Conservation (phyloP, 2,888 invertebrate genomes). For the Scaptomyza cyrtandrae region DNA sequence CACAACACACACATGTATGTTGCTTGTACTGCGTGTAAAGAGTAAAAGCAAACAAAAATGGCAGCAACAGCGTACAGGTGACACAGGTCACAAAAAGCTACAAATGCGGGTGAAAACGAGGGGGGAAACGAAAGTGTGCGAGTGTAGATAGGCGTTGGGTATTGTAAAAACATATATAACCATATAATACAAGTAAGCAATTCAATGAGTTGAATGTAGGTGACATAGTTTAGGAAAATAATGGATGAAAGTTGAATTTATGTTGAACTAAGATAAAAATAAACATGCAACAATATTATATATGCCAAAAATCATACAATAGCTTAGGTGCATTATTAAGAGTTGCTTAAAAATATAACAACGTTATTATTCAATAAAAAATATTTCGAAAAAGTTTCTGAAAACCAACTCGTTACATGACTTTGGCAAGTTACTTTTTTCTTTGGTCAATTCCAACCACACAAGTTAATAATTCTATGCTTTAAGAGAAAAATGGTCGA, state of each 20-base stretch:
- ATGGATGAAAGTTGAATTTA: too few relatives aligned
- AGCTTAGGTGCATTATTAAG: too few relatives aligned
- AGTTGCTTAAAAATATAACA: too few relatives aligned
- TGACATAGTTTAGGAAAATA: background rate
- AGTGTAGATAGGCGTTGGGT: constrained; percentile 16
- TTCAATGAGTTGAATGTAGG: constrained; percentile 42
- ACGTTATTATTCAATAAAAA: too few relatives aligned
- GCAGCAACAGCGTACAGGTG: constrained; percentile 42
- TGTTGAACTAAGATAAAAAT: too few relatives aligned
- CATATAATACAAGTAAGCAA: constrained; percentile 51
- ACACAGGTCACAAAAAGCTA: constrained; percentile 29
- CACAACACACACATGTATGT: constrained; percentile 16
- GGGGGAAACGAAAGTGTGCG: constrained; percentile 2
- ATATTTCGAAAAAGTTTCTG: too few relatives aligned
- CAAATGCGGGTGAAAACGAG: constrained; percentile 13
- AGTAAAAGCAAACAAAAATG: constrained; percentile 55
- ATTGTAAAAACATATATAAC: constrained; percentile 5
- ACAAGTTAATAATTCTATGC: background rate
- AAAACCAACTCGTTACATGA: too few relatives aligned
- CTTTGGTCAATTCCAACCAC: too few relatives aligned
- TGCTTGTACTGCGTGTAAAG: constrained; percentile 41
- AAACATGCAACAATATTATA: too few relatives aligned
- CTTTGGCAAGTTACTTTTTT: too few relatives aligned
- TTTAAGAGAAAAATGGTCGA: too few relatives aligned
- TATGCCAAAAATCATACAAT: too few relatives aligned